A percentile compares a stretch with the other conserved stretches of the same genome.
These are phyloP conservation scores for Campaea margaritaria DNA, from an alignment of 2,888 invertebrate species.

Conservation along the genomic window DNA sequence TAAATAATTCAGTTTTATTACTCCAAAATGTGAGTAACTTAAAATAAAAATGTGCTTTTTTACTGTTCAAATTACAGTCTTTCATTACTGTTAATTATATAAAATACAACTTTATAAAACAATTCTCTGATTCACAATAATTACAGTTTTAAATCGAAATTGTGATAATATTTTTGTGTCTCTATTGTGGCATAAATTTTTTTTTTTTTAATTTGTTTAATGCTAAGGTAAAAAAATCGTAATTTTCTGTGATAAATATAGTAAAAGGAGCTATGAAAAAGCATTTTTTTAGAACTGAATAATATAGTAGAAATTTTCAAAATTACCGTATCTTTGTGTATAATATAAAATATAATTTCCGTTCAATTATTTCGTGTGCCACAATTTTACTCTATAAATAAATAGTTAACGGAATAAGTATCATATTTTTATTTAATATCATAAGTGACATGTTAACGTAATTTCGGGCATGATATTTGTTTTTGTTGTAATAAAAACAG, in stretches of 20 bases:
- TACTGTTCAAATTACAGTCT: too few relatives aligned
- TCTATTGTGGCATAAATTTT: neutral
- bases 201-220: constrained; percentile 3
- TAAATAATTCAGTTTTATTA: neutral
- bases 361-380: constrained; percentile 21
- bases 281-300: constrained; percentile 48
- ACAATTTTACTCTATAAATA: constrained; percentile 19
- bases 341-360: neutral
- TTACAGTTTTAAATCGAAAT: too few relatives aligned
- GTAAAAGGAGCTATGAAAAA: constrained; percentile 48
- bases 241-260: constrained; percentile 70
- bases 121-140: too few relatives aligned
- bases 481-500: constrained; percentile 57
- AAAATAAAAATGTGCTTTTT: too few relatives aligned
- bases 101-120: too few relatives aligned
- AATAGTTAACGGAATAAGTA: constrained; percentile 24
- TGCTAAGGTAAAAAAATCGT: constrained; percentile 45
- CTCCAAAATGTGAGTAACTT: neutral
- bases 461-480: constrained; percentile 39
- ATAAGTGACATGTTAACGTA: constrained; percentile 27
- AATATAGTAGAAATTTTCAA: constrained; percentile 34
- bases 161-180: too few relatives aligned
- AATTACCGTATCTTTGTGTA: neutral
- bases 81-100: too few relatives aligned
- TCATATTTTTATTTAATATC: constrained; percentile 35